These are phyloP conservation scores for Zonotrichia albicollis DNA, from an alignment of 2,797 vertebrate genomes.

Conservation along the genomic window DNA sequence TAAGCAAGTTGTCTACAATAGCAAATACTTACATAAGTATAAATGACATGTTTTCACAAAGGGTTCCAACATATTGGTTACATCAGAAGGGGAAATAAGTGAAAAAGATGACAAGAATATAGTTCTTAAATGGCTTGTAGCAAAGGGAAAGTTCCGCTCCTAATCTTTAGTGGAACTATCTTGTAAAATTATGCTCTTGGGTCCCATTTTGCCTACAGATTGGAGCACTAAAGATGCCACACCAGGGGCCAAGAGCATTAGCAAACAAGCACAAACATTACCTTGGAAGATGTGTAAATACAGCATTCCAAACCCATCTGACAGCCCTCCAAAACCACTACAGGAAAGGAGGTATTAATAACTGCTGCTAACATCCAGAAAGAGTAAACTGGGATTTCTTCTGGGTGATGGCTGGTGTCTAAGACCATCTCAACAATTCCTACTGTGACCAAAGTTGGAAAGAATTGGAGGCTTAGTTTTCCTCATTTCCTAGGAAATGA, in stretches of 20 bases:
- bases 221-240: background rate
- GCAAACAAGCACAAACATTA: background rate
- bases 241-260: background rate
- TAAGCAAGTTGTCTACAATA: conserved; percentile 54
- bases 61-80: conserved; percentile 4
- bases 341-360: conserved; percentile 31
- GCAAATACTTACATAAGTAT: conserved; percentile 50
- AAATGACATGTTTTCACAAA: conserved; percentile 43
- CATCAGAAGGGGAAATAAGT: background rate
- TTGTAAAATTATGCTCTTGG: conserved; percentile 10
- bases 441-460: background rate
- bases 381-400: conserved; percentile 6
- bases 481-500: background rate
- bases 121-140: background rate
- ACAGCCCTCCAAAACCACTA: conserved; percentile 5
- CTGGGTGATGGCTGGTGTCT: background rate
- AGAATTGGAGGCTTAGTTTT: background rate
- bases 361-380: background rate
- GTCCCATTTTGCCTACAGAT: background rate
- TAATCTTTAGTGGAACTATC: background rate
- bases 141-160: background rate
- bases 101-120: background rate
- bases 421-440: background rate
- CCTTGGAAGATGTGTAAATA: conserved; percentile 29
- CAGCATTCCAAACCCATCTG: background rate